These are phyloP conservation scores for crab-eating macaque (Macaca fascicularis) DNA, from an alignment of 2,113 vertebrate genomes.

Conservation along the genomic window DNA sequence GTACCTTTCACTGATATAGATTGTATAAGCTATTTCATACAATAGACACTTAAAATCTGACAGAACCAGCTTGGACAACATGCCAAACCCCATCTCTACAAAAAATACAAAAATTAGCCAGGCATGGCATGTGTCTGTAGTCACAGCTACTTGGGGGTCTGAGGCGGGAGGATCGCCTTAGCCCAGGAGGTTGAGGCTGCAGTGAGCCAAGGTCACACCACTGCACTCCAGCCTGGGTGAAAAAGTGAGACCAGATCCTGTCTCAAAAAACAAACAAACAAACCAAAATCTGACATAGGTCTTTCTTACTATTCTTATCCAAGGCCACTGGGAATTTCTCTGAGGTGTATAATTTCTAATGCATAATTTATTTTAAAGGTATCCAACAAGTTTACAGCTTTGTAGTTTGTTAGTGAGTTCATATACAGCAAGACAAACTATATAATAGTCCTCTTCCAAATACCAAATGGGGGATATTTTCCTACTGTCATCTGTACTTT, in stretches of 20 bases:
- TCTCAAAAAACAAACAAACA: too few relatives aligned
- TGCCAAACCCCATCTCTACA: too few relatives aligned
- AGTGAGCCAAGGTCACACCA: too few relatives aligned
- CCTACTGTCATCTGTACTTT: neutral
- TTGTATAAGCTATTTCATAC: slow-evolving; percentile 32
- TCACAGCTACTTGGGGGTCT: too few relatives aligned
- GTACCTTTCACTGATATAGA: slow-evolving; percentile 24
- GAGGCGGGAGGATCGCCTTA: too few relatives aligned
- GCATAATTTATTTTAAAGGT: slow-evolving; percentile 27
- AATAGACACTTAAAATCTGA: neutral
- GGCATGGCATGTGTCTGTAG: too few relatives aligned
- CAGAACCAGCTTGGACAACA: neutral
- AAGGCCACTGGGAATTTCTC: neutral
- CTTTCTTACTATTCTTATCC: slow-evolving; percentile 37
- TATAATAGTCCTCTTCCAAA: neutral
- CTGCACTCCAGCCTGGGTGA: too few relatives aligned
- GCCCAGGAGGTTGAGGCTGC: too few relatives aligned
- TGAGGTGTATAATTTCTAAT: neutral
- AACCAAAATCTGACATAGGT: neutral
- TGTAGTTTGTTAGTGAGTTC: neutral
- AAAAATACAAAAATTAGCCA: too few relatives aligned
- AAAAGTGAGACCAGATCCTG: too few relatives aligned
- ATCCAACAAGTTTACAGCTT: neutral
- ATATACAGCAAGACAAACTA: neutral
- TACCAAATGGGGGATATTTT: neutral